Evolutionary conservation across 2,888 invertebrate genomes (phyloP).

Genomic region (Stenichneumon culpator): DNA sequence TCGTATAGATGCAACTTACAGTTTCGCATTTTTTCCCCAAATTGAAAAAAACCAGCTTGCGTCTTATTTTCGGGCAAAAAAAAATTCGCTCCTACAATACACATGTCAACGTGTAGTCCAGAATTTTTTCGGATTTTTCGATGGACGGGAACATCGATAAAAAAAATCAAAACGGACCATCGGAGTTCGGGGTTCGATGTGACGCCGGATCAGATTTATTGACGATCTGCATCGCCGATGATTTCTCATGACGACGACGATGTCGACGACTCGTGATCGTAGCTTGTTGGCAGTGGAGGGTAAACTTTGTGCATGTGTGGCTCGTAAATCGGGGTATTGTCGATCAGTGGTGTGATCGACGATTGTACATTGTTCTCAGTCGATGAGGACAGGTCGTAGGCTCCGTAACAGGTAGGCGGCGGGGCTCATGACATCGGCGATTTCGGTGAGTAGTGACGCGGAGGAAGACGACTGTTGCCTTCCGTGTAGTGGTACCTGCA

Average conservation of each 20-base stretch:
- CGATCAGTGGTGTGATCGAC: constrained; percentile 25
- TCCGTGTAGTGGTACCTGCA: constrained; percentile 78
- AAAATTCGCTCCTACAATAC: background rate
- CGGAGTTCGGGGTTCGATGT: background rate
- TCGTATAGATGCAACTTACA: no score
- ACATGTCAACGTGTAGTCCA: background rate
- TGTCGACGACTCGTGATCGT: constrained; percentile 55
- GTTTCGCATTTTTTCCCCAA: no score
- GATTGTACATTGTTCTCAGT: constrained; percentile 32
- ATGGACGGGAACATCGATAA: background rate
- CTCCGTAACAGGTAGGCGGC: constrained; percentile 32
- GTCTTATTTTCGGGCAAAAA: background rate
- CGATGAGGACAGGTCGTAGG: constrained; percentile 26
- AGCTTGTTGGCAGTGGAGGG: constrained; percentile 47
- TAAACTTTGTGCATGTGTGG: constrained; percentile 35
- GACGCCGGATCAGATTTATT: background rate
- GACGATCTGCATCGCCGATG: background rate
- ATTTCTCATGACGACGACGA: constrained; percentile 34
- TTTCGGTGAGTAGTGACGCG: constrained; percentile 67
- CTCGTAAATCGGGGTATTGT: constrained; percentile 22
- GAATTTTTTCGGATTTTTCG: background rate
- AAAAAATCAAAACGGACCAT: background rate
- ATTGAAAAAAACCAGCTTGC: no score
- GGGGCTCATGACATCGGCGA: constrained; percentile 71
- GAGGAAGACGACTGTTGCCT: constrained; percentile 67